phyloP scores from a whole-genome alignment of 1,140 invertebrate species.

The Aphaenogaster ashmeadi region DNA sequence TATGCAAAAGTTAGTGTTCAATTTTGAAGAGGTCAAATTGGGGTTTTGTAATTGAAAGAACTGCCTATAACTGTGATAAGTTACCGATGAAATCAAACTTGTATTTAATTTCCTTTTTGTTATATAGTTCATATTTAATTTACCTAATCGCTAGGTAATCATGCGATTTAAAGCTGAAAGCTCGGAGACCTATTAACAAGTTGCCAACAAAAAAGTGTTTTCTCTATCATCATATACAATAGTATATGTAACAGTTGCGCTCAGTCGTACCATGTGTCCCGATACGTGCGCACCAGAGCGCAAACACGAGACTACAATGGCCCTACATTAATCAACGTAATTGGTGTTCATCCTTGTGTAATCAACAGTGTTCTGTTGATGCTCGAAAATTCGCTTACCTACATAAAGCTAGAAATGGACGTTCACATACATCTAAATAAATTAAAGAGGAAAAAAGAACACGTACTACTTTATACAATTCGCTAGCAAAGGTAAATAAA shows the following conservation, averaged over 20 bases:
- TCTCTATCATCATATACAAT: conserved; percentile 86
- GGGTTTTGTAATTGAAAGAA: conserved; percentile 43
- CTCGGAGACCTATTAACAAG: conserved; percentile 82
- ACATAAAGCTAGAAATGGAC: conserved; percentile 85
- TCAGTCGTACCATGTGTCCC: conserved; percentile 83
- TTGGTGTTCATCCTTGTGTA: conserved; percentile 87
- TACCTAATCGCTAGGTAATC: conserved; percentile 66
- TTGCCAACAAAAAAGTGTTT: conserved; percentile 79
- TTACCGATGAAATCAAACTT: conserved; percentile 16
- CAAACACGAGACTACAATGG: conserved; percentile 78
- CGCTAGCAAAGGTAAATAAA: conserved; percentile 73
- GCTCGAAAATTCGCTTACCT: conserved; percentile 84
- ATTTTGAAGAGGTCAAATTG: conserved; percentile 50
- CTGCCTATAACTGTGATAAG: conserved; percentile 1
- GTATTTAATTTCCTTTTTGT: conserved; percentile 28
- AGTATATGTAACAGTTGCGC: conserved; percentile 86
- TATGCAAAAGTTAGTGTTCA: conserved; percentile 38
- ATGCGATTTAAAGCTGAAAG: conserved; percentile 81
- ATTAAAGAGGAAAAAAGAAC: conserved; percentile 68
- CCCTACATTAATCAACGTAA: conserved; percentile 86
- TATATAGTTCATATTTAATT: conserved; percentile 69
- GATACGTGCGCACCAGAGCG: conserved; percentile 70
- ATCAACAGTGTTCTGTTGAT: conserved; percentile 86
- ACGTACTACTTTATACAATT: conserved; percentile 74
- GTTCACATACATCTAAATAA: conserved; percentile 80